Evolutionary conservation across 2,113 vertebrate species (phyloP).

Genomic region (Alexandromys fortis): DNA sequence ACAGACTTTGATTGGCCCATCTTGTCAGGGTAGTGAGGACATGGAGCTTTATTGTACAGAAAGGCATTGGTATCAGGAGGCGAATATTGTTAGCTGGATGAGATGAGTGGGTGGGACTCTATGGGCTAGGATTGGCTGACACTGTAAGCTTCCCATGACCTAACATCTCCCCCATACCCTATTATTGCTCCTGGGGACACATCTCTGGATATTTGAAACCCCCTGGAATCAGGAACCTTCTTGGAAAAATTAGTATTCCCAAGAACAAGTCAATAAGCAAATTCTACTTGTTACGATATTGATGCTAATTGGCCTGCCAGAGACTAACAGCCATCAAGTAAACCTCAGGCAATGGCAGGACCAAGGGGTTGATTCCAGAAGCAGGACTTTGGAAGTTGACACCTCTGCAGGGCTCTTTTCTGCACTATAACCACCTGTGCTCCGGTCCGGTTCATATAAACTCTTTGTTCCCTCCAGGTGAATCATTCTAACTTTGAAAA

Average conservation of each 20-base stretch:
- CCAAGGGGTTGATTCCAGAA: not conserved
- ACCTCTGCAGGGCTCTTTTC: not conserved
- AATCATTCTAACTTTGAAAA: not conserved
- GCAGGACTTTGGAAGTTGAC: not conserved
- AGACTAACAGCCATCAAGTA: not conserved
- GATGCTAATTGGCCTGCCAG: not conserved
- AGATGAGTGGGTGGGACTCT: not conserved
- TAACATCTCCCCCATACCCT: not conserved
- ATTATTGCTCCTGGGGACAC: not conserved
- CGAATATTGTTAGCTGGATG: no score
- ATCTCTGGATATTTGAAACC: not conserved
- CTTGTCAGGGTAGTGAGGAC: not conserved
- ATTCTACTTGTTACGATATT: not conserved
- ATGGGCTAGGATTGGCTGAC: not conserved
- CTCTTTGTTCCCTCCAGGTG: not conserved
- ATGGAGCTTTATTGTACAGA: not conserved
- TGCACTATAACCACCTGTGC: not conserved
- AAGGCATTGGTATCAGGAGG: not conserved
- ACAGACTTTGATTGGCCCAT: not conserved
- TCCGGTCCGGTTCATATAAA: not conserved
- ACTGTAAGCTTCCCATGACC: not conserved
- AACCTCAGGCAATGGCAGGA: not conserved
- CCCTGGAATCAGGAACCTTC: not conserved
- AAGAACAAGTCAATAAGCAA: not conserved
- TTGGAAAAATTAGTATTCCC: not conserved